Evolutionary conservation across 2,113 vertebrate species (phyloP), one percentile per base, ranked within the genome.

Genomic region (Apeltes quadracus): DNA sequence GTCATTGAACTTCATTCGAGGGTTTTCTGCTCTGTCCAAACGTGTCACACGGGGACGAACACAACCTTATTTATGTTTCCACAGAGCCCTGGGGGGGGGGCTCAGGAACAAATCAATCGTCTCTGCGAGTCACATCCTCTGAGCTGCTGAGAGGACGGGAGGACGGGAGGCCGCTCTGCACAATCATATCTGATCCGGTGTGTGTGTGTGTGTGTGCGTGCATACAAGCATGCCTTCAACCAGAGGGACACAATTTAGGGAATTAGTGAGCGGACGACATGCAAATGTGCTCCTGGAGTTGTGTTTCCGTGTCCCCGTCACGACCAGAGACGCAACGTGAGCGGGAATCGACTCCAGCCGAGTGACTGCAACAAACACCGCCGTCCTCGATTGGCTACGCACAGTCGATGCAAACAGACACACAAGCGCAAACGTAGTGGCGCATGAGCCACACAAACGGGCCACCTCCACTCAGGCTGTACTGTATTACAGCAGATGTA

Each of bases 31-130:
- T 69, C 29, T 20, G 65, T 76, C 75, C 57, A 83, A 74, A 81
- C 75, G 61, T 81, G 79, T 67, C 80, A 82, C 57, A 68, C 29
- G 41, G 51, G 36, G 25, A n/a, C 62, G 78, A 72, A 79, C 71
- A 79, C 81, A 29, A 85, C 81, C 66, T 87, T 90, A 83, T 89
- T 80, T 74, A 82, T 86, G 64, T 78, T 78, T 55, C 76, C 61
- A 54, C 18, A 25, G 57, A 70, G 67, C 27, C 57, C 62, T 56
- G 29, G 76, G 63, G 82, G 59, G 67, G 29, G 29, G 29, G 29
- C 29, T 84, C 51, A 46, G 27, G 61, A 67, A 87, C 29, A 87
- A 88, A 90, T 89, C 89, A 80, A 89, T 90, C 84, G 25, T 43
- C 46, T 74, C 59, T 64, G 57, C 67, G 64, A 84, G 46, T 79